A percentile compares a stretch with the other conserved stretches of the same genome.
These are phyloP conservation scores for Atta colombica DNA, from an alignment of 1,140 invertebrate genomes.

Conservation along the genomic window DNA sequence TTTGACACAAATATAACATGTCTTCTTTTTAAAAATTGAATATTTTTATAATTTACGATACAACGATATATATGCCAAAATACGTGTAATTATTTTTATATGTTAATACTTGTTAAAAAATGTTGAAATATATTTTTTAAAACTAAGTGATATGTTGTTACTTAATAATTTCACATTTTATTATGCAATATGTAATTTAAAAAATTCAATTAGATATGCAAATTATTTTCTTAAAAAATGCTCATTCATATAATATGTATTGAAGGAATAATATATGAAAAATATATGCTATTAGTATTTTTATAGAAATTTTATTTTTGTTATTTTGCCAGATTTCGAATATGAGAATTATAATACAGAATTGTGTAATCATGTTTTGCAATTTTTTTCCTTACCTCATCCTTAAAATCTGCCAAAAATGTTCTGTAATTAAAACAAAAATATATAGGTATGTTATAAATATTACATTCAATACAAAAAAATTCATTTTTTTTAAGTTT, in stretches of 20 bases:
- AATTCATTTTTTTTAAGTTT: not conserved
- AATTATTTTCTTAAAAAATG: not conserved
- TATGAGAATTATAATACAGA: slow-evolving; percentile 46
- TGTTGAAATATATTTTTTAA: slow-evolving; percentile 70
- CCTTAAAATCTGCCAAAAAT: not conserved
- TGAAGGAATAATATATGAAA: not conserved
- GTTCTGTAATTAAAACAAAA: slow-evolving; percentile 44
- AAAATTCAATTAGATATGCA: slow-evolving; percentile 8
- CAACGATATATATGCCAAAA: slow-evolving; percentile 44
- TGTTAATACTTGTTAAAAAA: slow-evolving; percentile 48
- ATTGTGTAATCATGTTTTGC: slow-evolving; percentile 1
- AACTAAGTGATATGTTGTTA: slow-evolving; percentile 10
- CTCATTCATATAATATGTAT: not conserved
- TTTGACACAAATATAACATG: not conserved
- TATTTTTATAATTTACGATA: slow-evolving; percentile 40
- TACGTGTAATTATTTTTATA: slow-evolving; percentile 24
- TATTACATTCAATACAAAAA: not conserved
- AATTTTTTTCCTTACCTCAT: not conserved
- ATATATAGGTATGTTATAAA: not conserved
- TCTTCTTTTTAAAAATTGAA: not conserved
- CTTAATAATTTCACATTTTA: not conserved
- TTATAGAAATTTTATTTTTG: slow-evolving; percentile 60
- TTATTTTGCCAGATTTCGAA: slow-evolving; percentile 43
- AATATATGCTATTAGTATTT: not conserved
- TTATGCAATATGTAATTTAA: not conserved